phyloP scores from a whole-genome alignment of 2,797 vertebrate species.

The Vespertilio murinus region DNA sequence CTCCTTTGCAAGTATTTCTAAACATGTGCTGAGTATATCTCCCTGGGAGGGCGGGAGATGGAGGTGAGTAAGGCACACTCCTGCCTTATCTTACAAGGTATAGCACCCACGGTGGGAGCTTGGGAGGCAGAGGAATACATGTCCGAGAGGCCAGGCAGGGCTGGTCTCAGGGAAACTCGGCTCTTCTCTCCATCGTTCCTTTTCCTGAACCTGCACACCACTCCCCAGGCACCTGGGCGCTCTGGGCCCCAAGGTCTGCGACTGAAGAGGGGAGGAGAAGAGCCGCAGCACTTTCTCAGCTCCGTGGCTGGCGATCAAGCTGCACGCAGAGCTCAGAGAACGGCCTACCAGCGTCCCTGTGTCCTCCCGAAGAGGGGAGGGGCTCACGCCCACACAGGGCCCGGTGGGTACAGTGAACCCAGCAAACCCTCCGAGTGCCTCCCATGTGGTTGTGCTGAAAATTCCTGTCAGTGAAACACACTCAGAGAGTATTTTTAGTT shows the following conservation, averaged over 20 bases:
- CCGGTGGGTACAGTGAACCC: background rate
- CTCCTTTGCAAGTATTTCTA: background rate
- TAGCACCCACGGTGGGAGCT: too few relatives aligned
- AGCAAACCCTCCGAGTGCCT: background rate
- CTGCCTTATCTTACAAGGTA: background rate
- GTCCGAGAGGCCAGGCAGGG: background rate
- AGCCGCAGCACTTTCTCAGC: background rate
- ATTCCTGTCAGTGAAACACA: background rate
- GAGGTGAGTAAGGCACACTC: background rate
- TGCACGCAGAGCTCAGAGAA: background rate
- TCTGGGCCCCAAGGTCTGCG: background rate
- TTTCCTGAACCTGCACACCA: background rate
- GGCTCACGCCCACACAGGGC: background rate
- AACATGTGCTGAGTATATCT: background rate
- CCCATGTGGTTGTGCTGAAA: background rate
- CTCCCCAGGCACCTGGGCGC: background rate
- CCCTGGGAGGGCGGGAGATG: background rate
- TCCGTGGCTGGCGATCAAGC: background rate
- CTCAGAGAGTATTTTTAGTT: background rate
- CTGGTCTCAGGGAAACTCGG: background rate
- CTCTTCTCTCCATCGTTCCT: background rate
- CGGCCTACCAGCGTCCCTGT: too few relatives aligned
- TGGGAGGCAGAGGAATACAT: background rate
- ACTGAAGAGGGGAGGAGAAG: background rate
- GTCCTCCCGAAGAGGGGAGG: background rate